Percentiles rank a stretch among this genome's conserved stretches.
These are phyloP conservation scores for Melieria picta DNA, from an alignment of 2,888 invertebrate genomes.

Conservation along the genomic window DNA sequence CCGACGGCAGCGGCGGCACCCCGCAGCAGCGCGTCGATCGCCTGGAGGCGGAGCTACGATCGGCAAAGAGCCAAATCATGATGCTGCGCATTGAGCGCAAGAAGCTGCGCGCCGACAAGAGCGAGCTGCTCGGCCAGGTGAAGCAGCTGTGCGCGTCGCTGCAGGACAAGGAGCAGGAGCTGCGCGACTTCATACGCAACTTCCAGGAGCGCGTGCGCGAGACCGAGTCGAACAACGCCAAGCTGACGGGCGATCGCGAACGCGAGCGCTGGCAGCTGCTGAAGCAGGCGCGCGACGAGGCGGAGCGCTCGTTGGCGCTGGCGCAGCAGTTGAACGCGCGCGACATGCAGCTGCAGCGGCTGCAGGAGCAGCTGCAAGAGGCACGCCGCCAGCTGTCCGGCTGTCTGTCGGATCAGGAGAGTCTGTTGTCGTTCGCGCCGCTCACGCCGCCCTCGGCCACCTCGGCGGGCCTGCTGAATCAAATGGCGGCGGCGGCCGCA, in stretches of 20 bases:
- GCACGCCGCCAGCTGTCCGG: conserved; percentile 82
- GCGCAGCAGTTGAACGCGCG: conserved; percentile 88
- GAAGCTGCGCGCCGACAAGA: conserved; percentile 91
- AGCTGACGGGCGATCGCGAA: conserved; percentile 77
- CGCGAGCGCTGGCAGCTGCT: conserved; percentile 88
- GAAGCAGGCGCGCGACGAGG: conserved; percentile 89
- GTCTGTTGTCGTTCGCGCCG: conserved; percentile 77
- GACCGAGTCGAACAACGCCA: conserved; percentile 73
- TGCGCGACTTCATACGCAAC: conserved; percentile 92
- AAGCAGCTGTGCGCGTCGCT: conserved; percentile 92
- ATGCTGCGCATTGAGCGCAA: conserved; percentile 90
- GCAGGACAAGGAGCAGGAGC: conserved; percentile 93
- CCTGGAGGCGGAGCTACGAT: conserved; percentile 65
- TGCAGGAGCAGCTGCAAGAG: conserved; percentile 86
- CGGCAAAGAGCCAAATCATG: conserved; percentile 64
- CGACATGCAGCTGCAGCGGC: conserved; percentile 85
- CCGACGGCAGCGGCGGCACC: conserved; percentile 58
- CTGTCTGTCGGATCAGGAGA: conserved; percentile 87
- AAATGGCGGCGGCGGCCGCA: conserved; percentile 46
- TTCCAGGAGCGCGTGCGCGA: conserved; percentile 91
- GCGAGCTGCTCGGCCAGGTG: conserved; percentile 92
- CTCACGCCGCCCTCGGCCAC: conserved; percentile 70
- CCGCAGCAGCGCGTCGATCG: conserved; percentile 67
- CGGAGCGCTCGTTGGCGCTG: conserved; percentile 85
- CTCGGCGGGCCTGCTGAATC: conserved; percentile 66